Evolutionary conservation across 2,797 vertebrate genomes (phyloP).

Genomic region (Epinephelus awoara): DNA sequence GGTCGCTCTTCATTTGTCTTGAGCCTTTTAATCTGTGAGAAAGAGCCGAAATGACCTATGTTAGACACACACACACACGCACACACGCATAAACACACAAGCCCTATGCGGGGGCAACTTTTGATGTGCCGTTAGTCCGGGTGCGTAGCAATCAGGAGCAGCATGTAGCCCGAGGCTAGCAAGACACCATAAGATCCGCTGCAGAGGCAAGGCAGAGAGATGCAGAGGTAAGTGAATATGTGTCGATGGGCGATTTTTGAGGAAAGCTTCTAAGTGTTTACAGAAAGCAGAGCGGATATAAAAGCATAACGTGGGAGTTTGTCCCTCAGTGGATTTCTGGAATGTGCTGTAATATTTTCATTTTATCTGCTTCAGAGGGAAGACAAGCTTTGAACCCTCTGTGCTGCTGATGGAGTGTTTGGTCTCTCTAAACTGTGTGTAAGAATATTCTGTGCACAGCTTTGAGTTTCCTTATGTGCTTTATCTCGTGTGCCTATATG

Average conservation of each 20-base stretch:
- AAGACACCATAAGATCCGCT: conserved; percentile 50
- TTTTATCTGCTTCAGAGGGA: conserved; percentile 73
- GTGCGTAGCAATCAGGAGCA: conserved; percentile 66
- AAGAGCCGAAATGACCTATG: conserved; percentile 57
- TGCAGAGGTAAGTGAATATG: conserved; percentile 49
- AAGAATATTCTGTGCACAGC: conserved; percentile 7
- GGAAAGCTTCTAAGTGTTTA: conserved; percentile 73
- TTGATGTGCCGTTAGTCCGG: conserved; percentile 68
- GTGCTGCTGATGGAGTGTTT: conserved; percentile 58
- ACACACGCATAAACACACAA: conserved; percentile 37
- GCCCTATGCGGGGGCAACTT: conserved; percentile 58
- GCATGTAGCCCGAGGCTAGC: conserved; percentile 72
- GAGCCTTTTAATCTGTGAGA: conserved; percentile 64
- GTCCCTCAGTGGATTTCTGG: conserved; percentile 73
- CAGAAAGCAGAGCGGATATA: conserved; percentile 69
- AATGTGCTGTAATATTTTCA: conserved; percentile 70
- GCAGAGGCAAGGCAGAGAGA: conserved; percentile 38
- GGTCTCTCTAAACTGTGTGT: conserved; percentile 58
- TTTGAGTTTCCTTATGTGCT: conserved; percentile 16
- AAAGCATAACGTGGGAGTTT: conserved; percentile 75
- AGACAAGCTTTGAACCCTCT: conserved; percentile 64
- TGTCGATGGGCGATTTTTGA: conserved; percentile 73
- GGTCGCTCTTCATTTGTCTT: conserved; percentile 61
- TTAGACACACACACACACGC: conserved; percentile 10
- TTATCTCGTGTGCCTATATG: not conserved